Conservation (phyloP, 2,888 invertebrate genomes). For the Epinotia brunnichana region DNA sequence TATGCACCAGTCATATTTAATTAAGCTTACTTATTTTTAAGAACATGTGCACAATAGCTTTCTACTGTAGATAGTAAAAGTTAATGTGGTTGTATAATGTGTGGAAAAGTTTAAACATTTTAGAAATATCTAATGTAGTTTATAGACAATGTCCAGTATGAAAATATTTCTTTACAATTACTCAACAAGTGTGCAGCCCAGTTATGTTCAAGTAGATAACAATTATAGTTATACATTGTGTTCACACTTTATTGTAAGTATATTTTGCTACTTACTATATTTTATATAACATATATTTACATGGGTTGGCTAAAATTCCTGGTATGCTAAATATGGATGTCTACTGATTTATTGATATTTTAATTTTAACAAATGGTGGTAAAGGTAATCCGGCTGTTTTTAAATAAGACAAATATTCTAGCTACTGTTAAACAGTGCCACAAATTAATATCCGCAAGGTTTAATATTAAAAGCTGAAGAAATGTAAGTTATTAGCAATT, state of each 20-base stretch:
- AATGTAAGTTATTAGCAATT: background rate
- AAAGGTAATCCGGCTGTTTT: background rate
- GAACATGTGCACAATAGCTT: conserved; percentile 21
- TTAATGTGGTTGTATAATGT: conserved; percentile 25
- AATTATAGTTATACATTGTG: conserved; percentile 23
- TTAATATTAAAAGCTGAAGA: background rate
- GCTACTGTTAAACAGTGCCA: background rate
- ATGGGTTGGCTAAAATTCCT: background rate
- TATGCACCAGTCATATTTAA: conserved; percentile 6
- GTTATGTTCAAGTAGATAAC: conserved; percentile 59
- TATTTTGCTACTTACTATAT: conserved; percentile 30
- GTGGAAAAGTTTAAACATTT: conserved; percentile 53
- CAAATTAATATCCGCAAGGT: too few relatives aligned
- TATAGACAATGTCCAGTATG: conserved; percentile 61
- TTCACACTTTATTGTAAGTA: conserved; percentile 21
- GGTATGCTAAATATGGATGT: background rate
- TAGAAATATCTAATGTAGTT: conserved; percentile 62
- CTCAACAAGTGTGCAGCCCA: conserved; percentile 73
- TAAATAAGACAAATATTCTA: background rate
- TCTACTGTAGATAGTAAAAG: conserved; percentile 24
- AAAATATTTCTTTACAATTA: conserved; percentile 75
- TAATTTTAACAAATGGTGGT: background rate
- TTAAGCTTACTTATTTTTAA: conserved; percentile 22
- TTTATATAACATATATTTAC: conserved; percentile 29
- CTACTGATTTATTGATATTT: background rate